These are phyloP conservation scores for Cyprinus carpio DNA, from an alignment of 2,113 vertebrate species.

Conservation along the genomic window DNA sequence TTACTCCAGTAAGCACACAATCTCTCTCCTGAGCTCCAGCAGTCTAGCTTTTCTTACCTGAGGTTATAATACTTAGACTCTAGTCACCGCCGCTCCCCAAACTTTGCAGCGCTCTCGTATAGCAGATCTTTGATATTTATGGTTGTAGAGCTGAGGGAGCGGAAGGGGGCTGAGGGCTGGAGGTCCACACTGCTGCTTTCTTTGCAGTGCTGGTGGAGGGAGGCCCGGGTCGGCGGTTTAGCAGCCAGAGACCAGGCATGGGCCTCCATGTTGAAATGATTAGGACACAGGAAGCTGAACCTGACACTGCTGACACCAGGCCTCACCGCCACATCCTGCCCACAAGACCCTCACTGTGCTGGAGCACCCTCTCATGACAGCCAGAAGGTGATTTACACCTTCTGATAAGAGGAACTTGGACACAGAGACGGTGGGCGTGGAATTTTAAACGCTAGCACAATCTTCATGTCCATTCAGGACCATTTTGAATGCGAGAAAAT, in stretches of 20 bases:
- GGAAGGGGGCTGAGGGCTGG: conserved; percentile 58
- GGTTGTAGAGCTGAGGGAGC: conserved; percentile 66
- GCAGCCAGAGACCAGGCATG: conserved; percentile 55
- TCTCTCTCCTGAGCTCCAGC: conserved; percentile 59
- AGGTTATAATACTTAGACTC: conserved; percentile 83
- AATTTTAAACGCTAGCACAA: conserved; percentile 37
- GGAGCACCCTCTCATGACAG: conserved; percentile 72
- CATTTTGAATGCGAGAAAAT: not conserved
- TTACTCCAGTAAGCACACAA: conserved; percentile 41
- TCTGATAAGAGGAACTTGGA: conserved; percentile 65
- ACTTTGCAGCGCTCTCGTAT: conserved; percentile 66
- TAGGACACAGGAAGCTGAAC: conserved; percentile 83
- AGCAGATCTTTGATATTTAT: conserved; percentile 80
- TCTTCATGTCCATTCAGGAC: not conserved
- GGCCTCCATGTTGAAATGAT: conserved; percentile 80
- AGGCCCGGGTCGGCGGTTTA: conserved; percentile 52
- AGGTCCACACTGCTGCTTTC: conserved; percentile 62
- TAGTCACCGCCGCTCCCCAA: conserved; percentile 41
- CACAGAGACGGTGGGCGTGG: not conserved
- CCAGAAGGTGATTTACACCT: conserved; percentile 75
- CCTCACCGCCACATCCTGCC: conserved; percentile 80
- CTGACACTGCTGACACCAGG: conserved; percentile 82
- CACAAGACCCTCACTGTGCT: conserved; percentile 69
- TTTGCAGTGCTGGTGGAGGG: conserved; percentile 58
- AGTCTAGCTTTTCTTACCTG: conserved; percentile 73